Evolutionary conservation across 1,140 invertebrate genomes (phyloP), one percentile per base, ranked within the genome.

Genomic region (Dysdera silvatica): DNA sequence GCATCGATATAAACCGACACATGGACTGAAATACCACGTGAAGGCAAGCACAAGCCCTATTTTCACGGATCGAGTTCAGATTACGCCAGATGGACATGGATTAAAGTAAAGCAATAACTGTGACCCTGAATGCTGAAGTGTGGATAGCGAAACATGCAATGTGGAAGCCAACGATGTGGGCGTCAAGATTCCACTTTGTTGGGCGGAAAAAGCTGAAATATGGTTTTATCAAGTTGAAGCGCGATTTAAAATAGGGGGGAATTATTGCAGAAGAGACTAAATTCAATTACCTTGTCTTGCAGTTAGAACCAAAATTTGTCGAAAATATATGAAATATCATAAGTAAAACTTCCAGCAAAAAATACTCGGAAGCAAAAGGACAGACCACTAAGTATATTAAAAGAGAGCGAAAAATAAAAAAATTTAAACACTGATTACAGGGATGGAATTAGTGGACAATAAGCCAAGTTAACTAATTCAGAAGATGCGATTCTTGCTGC

Each of bases 221-320:
- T 20, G 35, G 7, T 52, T 57, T 43, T 31, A 45, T 43, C 35
- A 45, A 57, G 0, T 43, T 43, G 4, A 57, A 48, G 55, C 55
- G 8, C 18, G 16, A 32, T 26, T 57, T 48, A 32, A 29, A 26
- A 57, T 57, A 10, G 35, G 40, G 5, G 20, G 29, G n/a, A 32
- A 54, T 54, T 20, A 16, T 18, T 3, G 26, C 6, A 31, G 20
- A 2, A 43, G 52, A 54, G 35, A 54, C 29, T 4, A 37, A 54
- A 54, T 43, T 54, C 29, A 54, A 45, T 43, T 54, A 54, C 29
- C 20, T 37, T 12, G 52, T 54, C 7, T 40, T 32, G 4, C 52
- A 54, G 18, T 20, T 54, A 10, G 52, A 54, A 7, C 52, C 52
- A 3, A 40, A 54, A 54, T 40, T 7, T 18, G 52, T 49, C 6